Base-by-base conservation (phyloP, 2,113 vertebrate genomes). In the Laterallus jamaicensis region DNA sequence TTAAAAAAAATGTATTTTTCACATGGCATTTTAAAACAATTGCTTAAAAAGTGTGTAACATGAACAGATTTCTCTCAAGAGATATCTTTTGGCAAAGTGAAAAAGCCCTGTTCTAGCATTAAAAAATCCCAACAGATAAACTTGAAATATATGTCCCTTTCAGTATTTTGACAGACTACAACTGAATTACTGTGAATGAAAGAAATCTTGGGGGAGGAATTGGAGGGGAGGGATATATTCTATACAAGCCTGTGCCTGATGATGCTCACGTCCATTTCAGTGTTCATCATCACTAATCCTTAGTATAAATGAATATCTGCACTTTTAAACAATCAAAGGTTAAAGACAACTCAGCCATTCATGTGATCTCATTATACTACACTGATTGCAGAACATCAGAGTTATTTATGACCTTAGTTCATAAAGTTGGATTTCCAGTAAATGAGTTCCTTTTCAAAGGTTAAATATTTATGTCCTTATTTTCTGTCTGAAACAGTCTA, bases 401-500 rank as follows among this genome's bases (percentile, higher is more conserved):
- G 93, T 96, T 97, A 98, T 97, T 96, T 94, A 98, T 97, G 96
- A 94, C 95, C 90, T 81, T 86, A 82, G 63, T 97, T 96, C 95
- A 92, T 94, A 94, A 96, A 97, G 95, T 93, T 96, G 78, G 94
- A 96, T 93, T 98, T 98, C 96, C 95, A 96, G 97, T 97, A 98
- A 97, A 96, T 91, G 85, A 95, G 95, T 91, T 96, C 85, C 88
- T 94, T 96, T 96, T 83, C 96, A 96, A 97, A 98, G 95, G 97
- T 97, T 98, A 98, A 98, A 97, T 97, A 98, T 98, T 98, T 97
- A 97, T 97, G 96, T 95, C 94, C 82, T 81, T 95, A 92, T 95
- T 96, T 94, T 83, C 86, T 93, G 66, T 93, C 56, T 93, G 89
- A 93, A 93, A 94, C 64, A 92, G 92, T 97, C 78, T 86, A 9